Evolutionary conservation across 2,888 invertebrate species (phyloP), one percentile per base, ranked within the genome.

Genomic region (Chloroclystis v-ata): DNA sequence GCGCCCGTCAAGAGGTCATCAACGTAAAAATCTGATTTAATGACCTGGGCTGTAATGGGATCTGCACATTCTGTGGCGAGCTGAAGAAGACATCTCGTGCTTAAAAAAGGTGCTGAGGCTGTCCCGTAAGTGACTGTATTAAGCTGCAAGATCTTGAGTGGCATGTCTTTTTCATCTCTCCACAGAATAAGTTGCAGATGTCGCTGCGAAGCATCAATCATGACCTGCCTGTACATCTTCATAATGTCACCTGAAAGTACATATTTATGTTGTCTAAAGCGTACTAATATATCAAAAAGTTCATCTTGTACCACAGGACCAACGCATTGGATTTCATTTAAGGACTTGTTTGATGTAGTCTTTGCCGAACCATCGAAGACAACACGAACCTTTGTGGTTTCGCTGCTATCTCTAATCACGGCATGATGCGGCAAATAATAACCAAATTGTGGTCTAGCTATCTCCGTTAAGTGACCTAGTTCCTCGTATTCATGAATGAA

Each of bases 341-440:
- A 32, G 4, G 56, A 58, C 12, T 43, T 43, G 2, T 47, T 52
- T 9, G 42, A 35, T 11, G 29, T 30, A 3, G 52, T 39, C 11
- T 35, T 29, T 1, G 47, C 45, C 8, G 59, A 58, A 0, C 54
- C 61, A 35, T 62, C 59, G 28, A 61, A 63, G 4, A 67, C 65
- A 1, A 49, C 48, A 4, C 61, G 52, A 1, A 64, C 44, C 37
- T 61, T 62, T 0, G 64, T 64, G 1, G 61, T 60, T 2, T 37
- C 30, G 30, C 59, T 55, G 4, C 49, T 35, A 7, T 58, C 54
- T 5, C 56, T 49, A 4, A 57, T 26, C 0, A 62, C 59, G 1
- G 54, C 56, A 30, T 63, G 63, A 38, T 63, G 63, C 5, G 61
- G 60, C 38, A 66, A 43, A 40, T 54, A 60, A 42, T 60, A 61